These are phyloP conservation scores for Euplagia quadripunctaria DNA, from an alignment of 2,888 invertebrate species.

Conservation along the genomic window DNA sequence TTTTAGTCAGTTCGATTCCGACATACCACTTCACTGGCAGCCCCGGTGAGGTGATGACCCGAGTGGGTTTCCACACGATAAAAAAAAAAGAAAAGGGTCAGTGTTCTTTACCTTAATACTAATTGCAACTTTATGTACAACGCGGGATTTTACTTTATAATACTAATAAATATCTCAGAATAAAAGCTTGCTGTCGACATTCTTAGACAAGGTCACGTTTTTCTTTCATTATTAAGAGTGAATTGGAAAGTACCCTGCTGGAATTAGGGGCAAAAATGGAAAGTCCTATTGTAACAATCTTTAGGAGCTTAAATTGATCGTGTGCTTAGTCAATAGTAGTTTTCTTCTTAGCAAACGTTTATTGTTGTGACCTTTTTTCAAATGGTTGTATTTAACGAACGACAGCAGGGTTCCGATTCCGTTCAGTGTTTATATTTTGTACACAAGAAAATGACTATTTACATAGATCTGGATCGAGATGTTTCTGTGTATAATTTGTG, in stretches of 20 bases:
- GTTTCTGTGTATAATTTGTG: background rate
- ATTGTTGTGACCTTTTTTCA: background rate
- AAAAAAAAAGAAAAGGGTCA: no score
- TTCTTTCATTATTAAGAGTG: constrained; percentile 21
- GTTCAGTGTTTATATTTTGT: constrained; percentile 1
- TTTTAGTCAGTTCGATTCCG: no score
- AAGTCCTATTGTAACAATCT: background rate
- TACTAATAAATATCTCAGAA: background rate
- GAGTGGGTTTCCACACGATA: no score
- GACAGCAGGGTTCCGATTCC: background rate
- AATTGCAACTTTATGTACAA: no score
- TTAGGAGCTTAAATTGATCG: background rate
- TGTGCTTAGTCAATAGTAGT: background rate
- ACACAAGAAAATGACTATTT: background rate
- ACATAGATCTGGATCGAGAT: no score
- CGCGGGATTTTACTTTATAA: no score
- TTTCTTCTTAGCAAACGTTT: background rate
- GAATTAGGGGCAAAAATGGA: constrained; percentile 12
- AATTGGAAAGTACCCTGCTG: constrained; percentile 9
- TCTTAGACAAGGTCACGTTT: background rate
- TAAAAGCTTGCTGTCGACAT: background rate
- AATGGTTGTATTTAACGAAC: background rate
- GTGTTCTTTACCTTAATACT: no score
- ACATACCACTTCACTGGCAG: no score
- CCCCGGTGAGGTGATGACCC: no score